phyloP scores from a whole-genome alignment of 1,140 invertebrate species.

The Drosophila tsacasi region DNA sequence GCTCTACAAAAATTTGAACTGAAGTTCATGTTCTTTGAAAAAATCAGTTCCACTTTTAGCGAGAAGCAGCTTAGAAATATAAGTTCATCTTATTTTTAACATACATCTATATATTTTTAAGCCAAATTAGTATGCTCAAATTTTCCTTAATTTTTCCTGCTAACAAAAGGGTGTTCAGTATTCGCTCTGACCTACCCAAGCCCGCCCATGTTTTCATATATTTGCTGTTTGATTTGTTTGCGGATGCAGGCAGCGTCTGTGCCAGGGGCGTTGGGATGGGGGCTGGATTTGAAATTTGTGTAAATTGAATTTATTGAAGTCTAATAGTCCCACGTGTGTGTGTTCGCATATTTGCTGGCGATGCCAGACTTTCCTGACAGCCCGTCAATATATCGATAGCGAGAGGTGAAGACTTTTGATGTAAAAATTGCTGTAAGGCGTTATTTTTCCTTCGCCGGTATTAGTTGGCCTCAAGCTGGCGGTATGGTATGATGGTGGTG shows the following conservation, averaged over 20 bases:
- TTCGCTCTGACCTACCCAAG: neutral
- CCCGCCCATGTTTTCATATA: conserved; percentile 36
- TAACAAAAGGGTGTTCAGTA: neutral
- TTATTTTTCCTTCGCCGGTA: conserved; percentile 55
- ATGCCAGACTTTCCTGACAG: conserved; percentile 62
- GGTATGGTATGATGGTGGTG: conserved; percentile 16
- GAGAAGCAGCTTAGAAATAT: no score
- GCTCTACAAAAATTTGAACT: no score
- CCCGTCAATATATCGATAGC: conserved; percentile 46
- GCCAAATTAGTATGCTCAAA: no score
- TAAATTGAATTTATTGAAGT: conserved; percentile 84
- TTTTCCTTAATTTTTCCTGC: no score
- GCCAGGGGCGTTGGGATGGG: conserved; percentile 65
- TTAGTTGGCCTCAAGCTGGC: conserved; percentile 17
- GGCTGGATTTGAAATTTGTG: conserved; percentile 77
- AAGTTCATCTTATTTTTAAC: neutral
- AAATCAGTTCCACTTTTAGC: no score
- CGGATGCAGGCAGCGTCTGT: conserved; percentile 75
- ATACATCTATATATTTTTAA: no score
- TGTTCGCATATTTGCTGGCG: conserved; percentile 51
- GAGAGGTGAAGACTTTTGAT: conserved; percentile 77
- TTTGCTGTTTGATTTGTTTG: conserved; percentile 77
- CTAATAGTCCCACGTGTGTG: conserved; percentile 78
- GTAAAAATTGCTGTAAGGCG: conserved; percentile 75
- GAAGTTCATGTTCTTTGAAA: no score